Conservation (phyloP, 2,113 vertebrate species). For the Aramus guarauna region DNA sequence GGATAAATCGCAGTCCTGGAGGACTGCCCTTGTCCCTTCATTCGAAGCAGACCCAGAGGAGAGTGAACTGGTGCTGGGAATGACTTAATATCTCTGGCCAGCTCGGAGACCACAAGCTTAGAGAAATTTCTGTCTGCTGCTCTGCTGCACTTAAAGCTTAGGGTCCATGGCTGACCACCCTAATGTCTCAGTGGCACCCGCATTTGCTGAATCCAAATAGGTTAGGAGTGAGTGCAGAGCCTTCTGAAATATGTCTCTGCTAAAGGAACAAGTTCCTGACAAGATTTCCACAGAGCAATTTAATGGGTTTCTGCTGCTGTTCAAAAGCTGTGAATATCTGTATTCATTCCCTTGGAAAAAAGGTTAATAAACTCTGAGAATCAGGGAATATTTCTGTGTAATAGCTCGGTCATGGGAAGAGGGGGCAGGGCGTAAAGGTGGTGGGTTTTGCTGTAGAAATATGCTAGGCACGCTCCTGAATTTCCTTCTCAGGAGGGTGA, state of each 20-base stretch:
- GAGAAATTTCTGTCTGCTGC: not conserved
- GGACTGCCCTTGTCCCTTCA: not conserved
- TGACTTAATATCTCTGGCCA: not conserved
- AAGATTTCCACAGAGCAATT: constrained; percentile 1
- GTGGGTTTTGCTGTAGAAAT: not conserved
- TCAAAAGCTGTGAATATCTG: constrained; percentile 39
- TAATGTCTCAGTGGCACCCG: not conserved
- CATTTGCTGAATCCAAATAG: not conserved
- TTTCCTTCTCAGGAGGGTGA: not conserved
- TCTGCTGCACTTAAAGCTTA: not conserved
- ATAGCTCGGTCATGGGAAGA: not conserved
- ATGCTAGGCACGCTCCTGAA: not conserved
- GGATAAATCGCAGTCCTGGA: not conserved
- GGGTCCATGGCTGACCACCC: not conserved
- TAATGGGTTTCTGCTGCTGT: constrained; percentile 31
- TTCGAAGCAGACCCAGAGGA: not conserved
- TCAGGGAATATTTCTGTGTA: not conserved
- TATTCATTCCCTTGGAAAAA: constrained; percentile 21
- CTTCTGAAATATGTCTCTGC: not conserved
- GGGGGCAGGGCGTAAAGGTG: not conserved
- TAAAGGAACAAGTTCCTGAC: not conserved
- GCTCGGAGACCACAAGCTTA: not conserved
- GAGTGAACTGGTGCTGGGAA: not conserved
- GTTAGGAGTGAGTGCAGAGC: not conserved
- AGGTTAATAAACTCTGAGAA: constrained; percentile 44